phyloP scores from a whole-genome alignment of 2,888 invertebrate species.

The Drosophila multiciliata region DNA sequence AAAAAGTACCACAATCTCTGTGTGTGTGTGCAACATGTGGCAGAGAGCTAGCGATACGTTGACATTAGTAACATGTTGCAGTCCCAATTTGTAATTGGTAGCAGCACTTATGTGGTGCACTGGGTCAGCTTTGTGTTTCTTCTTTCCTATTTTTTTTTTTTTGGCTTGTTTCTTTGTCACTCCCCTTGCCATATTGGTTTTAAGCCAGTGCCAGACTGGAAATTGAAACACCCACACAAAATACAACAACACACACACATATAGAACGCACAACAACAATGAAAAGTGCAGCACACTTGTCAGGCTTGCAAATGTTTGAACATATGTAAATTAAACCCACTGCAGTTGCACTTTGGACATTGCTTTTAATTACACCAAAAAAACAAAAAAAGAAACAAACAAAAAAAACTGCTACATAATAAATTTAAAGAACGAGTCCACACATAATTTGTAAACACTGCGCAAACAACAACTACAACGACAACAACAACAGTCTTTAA shows the following conservation, averaged over 20 bases:
- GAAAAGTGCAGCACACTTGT: slow-evolving; percentile 37
- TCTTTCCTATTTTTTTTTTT: slow-evolving; percentile 2
- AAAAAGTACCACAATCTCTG: slow-evolving; percentile 51
- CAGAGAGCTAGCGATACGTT: slow-evolving; percentile 19
- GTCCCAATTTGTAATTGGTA: slow-evolving; percentile 18
- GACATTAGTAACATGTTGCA: slow-evolving; percentile 23
- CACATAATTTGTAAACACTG: slow-evolving; percentile 44
- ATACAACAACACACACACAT: slow-evolving; percentile 17
- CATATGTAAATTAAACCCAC: slow-evolving; percentile 73
- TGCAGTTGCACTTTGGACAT: slow-evolving; percentile 75
- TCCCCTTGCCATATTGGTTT: slow-evolving; percentile 35
- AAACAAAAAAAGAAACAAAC: slow-evolving; percentile 12
- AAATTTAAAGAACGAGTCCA: slow-evolving; percentile 53
- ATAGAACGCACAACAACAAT: slow-evolving; percentile 15
- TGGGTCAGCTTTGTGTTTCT: slow-evolving; percentile 47
- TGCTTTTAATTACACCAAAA: slow-evolving; percentile 74
- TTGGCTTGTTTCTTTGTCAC: slow-evolving; percentile 46
- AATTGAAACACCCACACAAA: slow-evolving; percentile 72
- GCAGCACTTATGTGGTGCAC: slow-evolving; percentile 33
- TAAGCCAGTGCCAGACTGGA: slow-evolving; percentile 61
- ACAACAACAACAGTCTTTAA: slow-evolving; percentile 40
- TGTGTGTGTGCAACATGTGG: slow-evolving; percentile 28
- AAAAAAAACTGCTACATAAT: slow-evolving; percentile 18
- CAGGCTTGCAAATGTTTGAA: slow-evolving; percentile 59
- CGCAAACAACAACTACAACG: slow-evolving; percentile 9